A percentile compares a stretch with the other conserved stretches of the same genome.
Conservation (phyloP, 2,113 vertebrate species). For the Serinus canaria region DNA sequence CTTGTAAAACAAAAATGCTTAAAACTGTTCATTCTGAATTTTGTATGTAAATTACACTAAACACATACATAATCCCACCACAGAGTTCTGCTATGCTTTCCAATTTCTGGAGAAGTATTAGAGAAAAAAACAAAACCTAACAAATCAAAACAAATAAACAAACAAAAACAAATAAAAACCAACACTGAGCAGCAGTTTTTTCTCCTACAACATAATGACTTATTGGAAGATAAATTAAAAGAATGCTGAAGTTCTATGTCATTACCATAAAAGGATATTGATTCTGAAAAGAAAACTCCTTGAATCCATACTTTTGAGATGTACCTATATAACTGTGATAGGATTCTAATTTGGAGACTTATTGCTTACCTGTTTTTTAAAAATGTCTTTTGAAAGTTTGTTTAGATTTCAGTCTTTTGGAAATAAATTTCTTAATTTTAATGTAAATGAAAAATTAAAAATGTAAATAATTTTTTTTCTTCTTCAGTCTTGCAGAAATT, state of each 20-base stretch:
- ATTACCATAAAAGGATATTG: neutral
- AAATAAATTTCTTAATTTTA: neutral
- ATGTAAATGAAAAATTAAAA: neutral
- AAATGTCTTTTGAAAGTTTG: neutral
- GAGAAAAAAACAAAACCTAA: neutral
- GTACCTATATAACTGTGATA: neutral
- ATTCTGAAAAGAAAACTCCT: neutral
- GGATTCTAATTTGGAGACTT: neutral
- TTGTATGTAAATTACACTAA: neutral
- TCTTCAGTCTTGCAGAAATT: neutral
- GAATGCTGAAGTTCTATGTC: neutral
- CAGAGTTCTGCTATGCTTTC: neutral
- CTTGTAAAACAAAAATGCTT: neutral
- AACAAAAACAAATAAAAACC: neutral
- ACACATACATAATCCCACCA: neutral
- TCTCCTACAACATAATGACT: neutral
- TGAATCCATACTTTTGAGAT: neutral
- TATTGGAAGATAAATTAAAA: neutral
- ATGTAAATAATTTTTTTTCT: neutral
- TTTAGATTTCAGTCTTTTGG: neutral
- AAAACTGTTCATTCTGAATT: neutral
- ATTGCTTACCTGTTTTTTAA: neutral
- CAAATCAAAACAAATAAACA: neutral
- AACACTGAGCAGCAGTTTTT: neutral
- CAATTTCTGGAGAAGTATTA: neutral